Percentiles rank a stretch among this genome's conserved stretches.
These are phyloP conservation scores for Bergia sp. DNA, from an alignment of 92 coral and sea anemone genomes.

Conservation along the genomic window DNA sequence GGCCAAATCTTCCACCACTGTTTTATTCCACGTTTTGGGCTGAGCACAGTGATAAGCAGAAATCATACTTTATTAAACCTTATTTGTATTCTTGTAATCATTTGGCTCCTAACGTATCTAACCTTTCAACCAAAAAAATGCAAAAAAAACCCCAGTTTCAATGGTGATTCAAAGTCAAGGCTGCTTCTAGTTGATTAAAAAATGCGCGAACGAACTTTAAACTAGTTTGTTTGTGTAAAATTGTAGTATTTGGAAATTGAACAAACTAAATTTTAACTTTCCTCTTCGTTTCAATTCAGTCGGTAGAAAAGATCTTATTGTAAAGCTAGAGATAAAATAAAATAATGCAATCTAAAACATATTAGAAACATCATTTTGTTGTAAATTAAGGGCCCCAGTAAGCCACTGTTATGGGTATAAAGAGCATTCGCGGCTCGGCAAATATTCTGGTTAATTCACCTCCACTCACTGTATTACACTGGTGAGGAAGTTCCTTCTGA, in stretches of 20 bases:
- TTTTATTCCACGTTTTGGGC: constrained; percentile 58
- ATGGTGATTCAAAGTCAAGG: no score
- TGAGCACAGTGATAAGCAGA: background rate
- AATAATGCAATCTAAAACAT: no score
- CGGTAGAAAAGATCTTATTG: no score
- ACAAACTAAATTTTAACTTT: background rate
- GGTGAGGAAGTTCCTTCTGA: background rate
- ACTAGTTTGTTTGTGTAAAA: background rate
- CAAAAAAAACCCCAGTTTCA: background rate
- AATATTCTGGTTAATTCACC: no score
- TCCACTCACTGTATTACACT: background rate
- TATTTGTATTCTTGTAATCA: background rate
- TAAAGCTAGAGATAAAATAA: no score
- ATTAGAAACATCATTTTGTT: no score
- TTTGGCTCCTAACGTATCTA: background rate
- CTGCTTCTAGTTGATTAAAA: no score
- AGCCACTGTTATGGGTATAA: no score
- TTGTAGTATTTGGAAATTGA: no score
- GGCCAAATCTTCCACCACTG: constrained; percentile 56
- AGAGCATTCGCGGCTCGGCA: no score
- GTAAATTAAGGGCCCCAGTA: no score
- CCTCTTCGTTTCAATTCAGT: background rate
- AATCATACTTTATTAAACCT: background rate
- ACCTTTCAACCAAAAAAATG: background rate
- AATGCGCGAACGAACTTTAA: no score